Evolutionary conservation across 2,888 invertebrate genomes (phyloP).

Genomic region (Schrankia costaestrigalis): DNA sequence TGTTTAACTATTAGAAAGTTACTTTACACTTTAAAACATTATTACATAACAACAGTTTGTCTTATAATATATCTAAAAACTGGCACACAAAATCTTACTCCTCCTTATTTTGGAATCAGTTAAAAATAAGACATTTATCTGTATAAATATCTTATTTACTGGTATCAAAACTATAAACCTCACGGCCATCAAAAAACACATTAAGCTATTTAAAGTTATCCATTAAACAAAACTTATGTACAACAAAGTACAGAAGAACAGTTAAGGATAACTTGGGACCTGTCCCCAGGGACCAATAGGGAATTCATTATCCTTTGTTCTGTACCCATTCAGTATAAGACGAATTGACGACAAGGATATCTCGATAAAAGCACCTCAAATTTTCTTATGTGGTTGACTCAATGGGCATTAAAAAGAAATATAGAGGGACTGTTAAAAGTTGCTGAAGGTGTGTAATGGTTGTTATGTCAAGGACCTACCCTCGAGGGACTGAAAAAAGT

Average conservation of each 20-base stretch:
- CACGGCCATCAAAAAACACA: background rate
- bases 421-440: slow-evolving; percentile 10
- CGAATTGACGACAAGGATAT: slow-evolving; percentile 21
- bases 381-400: slow-evolving; percentile 17
- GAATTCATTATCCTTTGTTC: slow-evolving; percentile 47
- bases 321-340: slow-evolving; percentile 23
- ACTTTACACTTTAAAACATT: no score
- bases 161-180: background rate
- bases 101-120: no score
- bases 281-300: slow-evolving; percentile 34
- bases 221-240: slow-evolving; percentile 18
- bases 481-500: no score
- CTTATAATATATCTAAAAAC: no score
- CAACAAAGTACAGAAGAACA: slow-evolving; percentile 29
- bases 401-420: slow-evolving; percentile 19
- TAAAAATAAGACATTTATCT: no score
- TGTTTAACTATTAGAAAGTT: no score
- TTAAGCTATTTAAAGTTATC: no score
- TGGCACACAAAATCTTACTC: no score
- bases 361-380: slow-evolving; percentile 24
- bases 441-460: background rate
- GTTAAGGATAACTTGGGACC: slow-evolving; percentile 24
- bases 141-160: no score
- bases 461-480: background rate
- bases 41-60: no score